Percentiles rank a stretch among this genome's conserved stretches.
These are phyloP conservation scores for Brenthis hecate DNA, from an alignment of 2,888 invertebrate genomes.

Conservation along the genomic window DNA sequence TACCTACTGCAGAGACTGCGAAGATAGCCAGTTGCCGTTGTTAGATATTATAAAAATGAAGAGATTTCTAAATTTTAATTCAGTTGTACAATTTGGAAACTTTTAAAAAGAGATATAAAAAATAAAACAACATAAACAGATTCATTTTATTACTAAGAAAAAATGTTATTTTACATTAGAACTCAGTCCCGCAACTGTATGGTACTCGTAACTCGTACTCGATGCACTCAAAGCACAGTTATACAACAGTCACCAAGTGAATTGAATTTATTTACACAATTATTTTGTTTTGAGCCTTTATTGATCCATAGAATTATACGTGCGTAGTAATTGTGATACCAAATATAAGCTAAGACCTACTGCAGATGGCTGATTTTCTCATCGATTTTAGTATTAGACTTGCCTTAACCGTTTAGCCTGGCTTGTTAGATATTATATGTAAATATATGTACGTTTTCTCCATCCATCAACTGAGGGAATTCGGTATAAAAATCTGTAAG, in stretches of 20 bases:
- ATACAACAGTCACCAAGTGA: constrained; percentile 36
- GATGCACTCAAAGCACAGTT: constrained; percentile 19
- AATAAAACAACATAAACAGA: constrained; percentile 34
- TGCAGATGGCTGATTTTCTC: neutral
- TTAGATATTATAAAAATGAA: too few species aligned
- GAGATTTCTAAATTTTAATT: too few species aligned
- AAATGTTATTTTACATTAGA: constrained; percentile 36
- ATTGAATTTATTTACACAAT: constrained; percentile 29
- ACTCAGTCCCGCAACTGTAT: constrained; percentile 40
- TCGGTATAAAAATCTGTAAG: too few species aligned
- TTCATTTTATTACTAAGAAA: constrained; percentile 36
- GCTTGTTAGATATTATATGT: too few species aligned
- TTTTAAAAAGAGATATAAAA: neutral
- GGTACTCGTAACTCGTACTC: neutral
- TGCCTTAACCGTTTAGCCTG: too few species aligned
- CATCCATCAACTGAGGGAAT: too few species aligned
- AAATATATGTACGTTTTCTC: too few species aligned
- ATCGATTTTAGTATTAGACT: too few species aligned
- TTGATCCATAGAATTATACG: constrained; percentile 16
- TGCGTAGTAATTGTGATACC: constrained; percentile 1
- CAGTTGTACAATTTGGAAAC: too few species aligned
- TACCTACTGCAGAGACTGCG: too few species aligned
- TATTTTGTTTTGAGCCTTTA: constrained; percentile 27
- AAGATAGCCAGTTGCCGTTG: too few species aligned
- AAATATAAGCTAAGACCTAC: constrained; percentile 12